Percentiles rank a stretch among this genome's conserved stretches.
Conservation (phyloP, 2,113 vertebrate genomes). For the Junco hyemalis region DNA sequence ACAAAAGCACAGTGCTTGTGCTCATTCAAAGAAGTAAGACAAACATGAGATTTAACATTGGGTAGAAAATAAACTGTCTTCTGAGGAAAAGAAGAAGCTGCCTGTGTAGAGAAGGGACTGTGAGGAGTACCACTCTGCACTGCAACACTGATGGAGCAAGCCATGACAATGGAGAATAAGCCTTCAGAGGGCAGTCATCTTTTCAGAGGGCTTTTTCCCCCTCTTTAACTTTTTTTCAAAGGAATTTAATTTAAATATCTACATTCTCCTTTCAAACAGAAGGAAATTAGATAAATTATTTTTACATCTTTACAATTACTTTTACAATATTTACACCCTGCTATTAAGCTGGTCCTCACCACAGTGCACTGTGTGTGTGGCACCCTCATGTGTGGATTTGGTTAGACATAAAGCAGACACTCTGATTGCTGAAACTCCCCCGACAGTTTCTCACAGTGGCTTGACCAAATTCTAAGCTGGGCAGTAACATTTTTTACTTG, state of each 20-base stretch:
- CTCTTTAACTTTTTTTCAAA: not conserved
- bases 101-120: not conserved
- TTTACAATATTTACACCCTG: not conserved
- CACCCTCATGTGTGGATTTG: not conserved
- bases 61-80: not conserved
- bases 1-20: not conserved
- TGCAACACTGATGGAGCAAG: not conserved
- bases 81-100: not conserved
- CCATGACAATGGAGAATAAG: not conserved
- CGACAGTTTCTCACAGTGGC: not conserved
- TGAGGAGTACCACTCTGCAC: not conserved
- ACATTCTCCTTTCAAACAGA: not conserved
- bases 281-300: not conserved
- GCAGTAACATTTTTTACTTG: not conserved
- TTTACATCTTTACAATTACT: not conserved
- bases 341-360: not conserved
- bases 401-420: not conserved
- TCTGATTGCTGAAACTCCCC: not conserved
- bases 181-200: not conserved
- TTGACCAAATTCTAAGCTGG: not conserved
- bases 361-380: not conserved
- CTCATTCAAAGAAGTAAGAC: slow-evolving; percentile 12
- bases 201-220: not conserved
- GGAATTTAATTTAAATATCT: not conserved
- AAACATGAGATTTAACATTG: not conserved